A percentile compares a stretch with the other conserved stretches of the same genome.
Conservation (phyloP, 2,113 vertebrate species). For the Corythaeola cristata region DNA sequence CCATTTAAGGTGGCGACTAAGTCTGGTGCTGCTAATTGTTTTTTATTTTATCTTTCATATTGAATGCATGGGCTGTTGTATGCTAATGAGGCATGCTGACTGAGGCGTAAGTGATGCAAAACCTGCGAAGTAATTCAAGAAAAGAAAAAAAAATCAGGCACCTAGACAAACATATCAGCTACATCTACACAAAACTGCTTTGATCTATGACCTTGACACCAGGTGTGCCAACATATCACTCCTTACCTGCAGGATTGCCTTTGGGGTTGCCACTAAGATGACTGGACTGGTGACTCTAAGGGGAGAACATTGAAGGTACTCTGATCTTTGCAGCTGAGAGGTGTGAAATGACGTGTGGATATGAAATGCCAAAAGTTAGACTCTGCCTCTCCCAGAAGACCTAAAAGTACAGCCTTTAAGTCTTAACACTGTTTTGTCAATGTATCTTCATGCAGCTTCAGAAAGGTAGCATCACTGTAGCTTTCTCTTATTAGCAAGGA, state of each 20-base stretch:
- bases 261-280: background rate
- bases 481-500: background rate
- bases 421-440: background rate
- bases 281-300: background rate
- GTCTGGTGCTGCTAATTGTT: background rate
- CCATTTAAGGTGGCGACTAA: background rate
- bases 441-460: background rate
- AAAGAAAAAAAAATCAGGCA: background rate
- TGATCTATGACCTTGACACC: background rate
- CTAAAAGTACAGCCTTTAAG: background rate
- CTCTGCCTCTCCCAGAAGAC: background rate
- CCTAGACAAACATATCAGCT: background rate
- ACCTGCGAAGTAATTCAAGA: background rate
- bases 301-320: background rate
- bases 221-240: background rate
- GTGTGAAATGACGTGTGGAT: background rate
- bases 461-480: background rate
- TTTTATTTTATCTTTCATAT: background rate
- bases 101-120: background rate
- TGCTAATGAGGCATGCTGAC: background rate
- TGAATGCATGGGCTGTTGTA: background rate
- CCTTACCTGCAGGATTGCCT: background rate
- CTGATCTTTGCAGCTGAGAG: background rate
- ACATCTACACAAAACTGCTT: background rate
- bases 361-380: background rate